phyloP scores from a whole-genome alignment of 1,140 invertebrate genomes.

The Aphidius gifuensis region DNA sequence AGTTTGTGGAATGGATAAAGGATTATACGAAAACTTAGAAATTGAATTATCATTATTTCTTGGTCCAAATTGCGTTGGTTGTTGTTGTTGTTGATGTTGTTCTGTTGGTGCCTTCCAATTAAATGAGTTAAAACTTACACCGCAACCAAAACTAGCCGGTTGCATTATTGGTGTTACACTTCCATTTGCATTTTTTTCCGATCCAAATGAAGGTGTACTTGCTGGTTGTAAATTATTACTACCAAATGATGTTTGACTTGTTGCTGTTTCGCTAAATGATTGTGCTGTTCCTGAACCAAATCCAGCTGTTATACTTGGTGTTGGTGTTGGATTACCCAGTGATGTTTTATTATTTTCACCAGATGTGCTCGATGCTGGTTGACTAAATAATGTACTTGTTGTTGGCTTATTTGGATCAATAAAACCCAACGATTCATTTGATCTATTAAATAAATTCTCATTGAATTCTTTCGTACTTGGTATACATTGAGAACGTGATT shows the following conservation, averaged over 20 bases:
- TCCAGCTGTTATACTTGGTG: conserved; percentile 51
- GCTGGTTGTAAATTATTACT: conserved; percentile 29
- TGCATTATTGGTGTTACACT: conserved; percentile 53
- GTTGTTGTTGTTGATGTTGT: conserved; percentile 45
- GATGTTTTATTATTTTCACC: conserved; percentile 48
- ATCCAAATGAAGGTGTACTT: conserved; percentile 47
- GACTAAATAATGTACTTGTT: conserved; percentile 15
- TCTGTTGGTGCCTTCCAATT: conserved; percentile 56
- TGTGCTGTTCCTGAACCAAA: conserved; percentile 46
- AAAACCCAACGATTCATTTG: too few species aligned
- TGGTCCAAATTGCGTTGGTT: conserved; percentile 63
- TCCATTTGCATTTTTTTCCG: too few species aligned
- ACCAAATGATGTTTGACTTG: conserved; percentile 51
- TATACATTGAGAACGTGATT: too few species aligned
- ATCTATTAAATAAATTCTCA: too few species aligned
- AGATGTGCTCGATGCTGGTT: conserved; percentile 48
- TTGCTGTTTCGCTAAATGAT: conserved; percentile 54
- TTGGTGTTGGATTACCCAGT: conserved; percentile 61
- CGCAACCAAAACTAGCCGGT: conserved; percentile 59
- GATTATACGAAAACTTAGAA: too few species aligned
- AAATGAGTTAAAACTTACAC: conserved; percentile 52
- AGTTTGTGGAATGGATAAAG: too few species aligned
- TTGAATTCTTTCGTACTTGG: too few species aligned
- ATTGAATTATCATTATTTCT: conserved; percentile 41
- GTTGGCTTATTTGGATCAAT: too few species aligned